A percentile compares a stretch with the other conserved stretches of the same genome.
Evolutionary conservation across 2,797 vertebrate genomes (phyloP).

Genomic region (Melanotaenia nigrans): DNA sequence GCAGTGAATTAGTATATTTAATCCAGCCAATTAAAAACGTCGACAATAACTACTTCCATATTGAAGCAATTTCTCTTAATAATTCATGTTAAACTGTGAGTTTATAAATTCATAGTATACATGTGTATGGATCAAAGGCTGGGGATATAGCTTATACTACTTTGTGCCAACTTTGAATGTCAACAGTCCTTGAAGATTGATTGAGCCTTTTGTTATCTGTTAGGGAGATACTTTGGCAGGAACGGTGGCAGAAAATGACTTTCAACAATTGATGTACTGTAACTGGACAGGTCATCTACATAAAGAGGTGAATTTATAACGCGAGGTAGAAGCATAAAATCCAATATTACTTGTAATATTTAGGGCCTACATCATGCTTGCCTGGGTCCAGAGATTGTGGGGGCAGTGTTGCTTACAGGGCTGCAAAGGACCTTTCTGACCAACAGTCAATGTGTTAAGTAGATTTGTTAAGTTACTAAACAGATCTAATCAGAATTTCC

Average conservation of each 20-base stretch:
- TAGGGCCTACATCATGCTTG: constrained; percentile 39
- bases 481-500: too few relatives aligned
- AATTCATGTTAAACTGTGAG: constrained; percentile 9
- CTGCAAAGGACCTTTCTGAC: too few relatives aligned
- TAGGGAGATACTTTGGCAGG: constrained; percentile 64
- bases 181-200: constrained; percentile 71
- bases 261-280: constrained; percentile 64
- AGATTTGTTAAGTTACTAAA: too few relatives aligned
- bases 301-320: constrained; percentile 59
- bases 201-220: constrained; percentile 71
- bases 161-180: constrained; percentile 59
- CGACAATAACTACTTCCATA: constrained; percentile 29
- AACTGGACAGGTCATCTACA: constrained; percentile 61
- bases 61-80: constrained; percentile 24
- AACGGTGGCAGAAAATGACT: constrained; percentile 67
- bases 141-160: constrained; percentile 35
- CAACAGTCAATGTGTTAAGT: too few relatives aligned
- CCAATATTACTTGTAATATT: constrained; percentile 59
- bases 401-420: too few relatives aligned
- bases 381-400: constrained; percentile 30
- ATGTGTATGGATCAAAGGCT: constrained; percentile 1
- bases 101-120: background rate
- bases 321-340: constrained; percentile 49
- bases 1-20: background rate
- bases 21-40: constrained; percentile 28